Evolutionary conservation across 2,113 vertebrate genomes (phyloP).

Genomic region (Notarius lentiginosus): DNA sequence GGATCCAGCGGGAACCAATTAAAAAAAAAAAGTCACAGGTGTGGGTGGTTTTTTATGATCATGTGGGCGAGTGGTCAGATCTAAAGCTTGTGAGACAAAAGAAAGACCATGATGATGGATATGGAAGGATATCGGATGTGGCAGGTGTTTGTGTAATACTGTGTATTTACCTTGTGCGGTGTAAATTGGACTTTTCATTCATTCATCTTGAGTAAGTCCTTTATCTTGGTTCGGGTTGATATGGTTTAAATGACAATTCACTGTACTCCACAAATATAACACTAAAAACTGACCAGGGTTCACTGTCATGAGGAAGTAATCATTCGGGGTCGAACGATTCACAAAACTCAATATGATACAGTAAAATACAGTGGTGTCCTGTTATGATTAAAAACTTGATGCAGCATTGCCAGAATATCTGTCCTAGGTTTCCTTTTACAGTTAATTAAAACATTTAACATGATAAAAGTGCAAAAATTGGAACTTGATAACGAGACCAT

Average conservation of each 20-base stretch:
- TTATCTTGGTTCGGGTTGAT: not conserved
- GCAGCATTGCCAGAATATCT: not conserved
- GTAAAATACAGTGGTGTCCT: not conserved
- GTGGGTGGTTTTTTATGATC: not conserved
- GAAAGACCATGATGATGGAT: not conserved
- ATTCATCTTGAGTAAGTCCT: no score
- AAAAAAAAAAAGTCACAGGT: not conserved
- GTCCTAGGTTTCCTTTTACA: not conserved
- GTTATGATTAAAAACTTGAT: not conserved
- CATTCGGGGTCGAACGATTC: no score
- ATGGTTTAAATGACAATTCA: not conserved
- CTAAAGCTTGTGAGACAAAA: not conserved
- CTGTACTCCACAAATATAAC: not conserved
- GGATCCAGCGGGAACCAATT: not conserved
- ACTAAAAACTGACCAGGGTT: slow-evolving; percentile 34
- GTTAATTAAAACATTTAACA: not conserved
- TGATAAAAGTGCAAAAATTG: not conserved
- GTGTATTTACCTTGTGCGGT: not conserved
- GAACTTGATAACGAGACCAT: no score
- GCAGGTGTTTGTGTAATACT: not conserved
- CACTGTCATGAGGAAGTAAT: slow-evolving; percentile 20
- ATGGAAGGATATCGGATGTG: not conserved
- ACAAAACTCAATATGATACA: not conserved
- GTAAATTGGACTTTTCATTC: not conserved
- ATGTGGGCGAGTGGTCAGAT: no score